Evolutionary conservation across 2,797 vertebrate species (phyloP).

Genomic region (Ibycter americanus): DNA sequence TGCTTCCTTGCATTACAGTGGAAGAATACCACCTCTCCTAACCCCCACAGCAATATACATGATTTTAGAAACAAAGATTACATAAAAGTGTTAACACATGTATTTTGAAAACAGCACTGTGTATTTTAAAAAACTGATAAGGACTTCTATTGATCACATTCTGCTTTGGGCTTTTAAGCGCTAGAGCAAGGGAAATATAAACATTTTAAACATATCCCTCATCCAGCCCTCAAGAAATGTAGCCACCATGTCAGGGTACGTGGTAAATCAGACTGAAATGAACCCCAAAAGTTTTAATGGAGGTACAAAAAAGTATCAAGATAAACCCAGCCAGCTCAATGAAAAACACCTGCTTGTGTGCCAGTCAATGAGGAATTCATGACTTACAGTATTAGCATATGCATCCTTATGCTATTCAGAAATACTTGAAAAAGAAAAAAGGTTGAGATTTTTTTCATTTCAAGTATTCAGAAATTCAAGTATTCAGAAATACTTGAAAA

Average conservation of each 20-base stretch:
- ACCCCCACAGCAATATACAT: neutral
- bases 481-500: slow-evolving; percentile 50
- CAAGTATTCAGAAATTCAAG: too few relatives aligned
- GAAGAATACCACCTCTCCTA: neutral
- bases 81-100: neutral
- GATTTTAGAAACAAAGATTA: slow-evolving; percentile 25
- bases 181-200: slow-evolving; percentile 12
- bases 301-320: slow-evolving; percentile 28
- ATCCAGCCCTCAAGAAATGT: neutral
- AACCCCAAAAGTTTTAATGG: slow-evolving; percentile 14
- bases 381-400: slow-evolving; percentile 11
- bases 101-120: slow-evolving; percentile 22
- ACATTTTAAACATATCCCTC: slow-evolving; percentile 10
- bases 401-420: slow-evolving; percentile 31
- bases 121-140: neutral
- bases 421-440: slow-evolving; percentile 45
- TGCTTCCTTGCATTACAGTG: neutral
- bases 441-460: neutral
- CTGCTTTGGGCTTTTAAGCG: slow-evolving; percentile 8
- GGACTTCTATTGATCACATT: neutral
- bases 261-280: slow-evolving; percentile 12
- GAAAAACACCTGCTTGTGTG: slow-evolving; percentile 24
- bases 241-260: neutral
- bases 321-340: slow-evolving; percentile 33
- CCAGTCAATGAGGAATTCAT: slow-evolving; percentile 2